Evolutionary conservation across 2,797 vertebrate genomes (phyloP).

Genomic region (Sebastes matsubarae): DNA sequence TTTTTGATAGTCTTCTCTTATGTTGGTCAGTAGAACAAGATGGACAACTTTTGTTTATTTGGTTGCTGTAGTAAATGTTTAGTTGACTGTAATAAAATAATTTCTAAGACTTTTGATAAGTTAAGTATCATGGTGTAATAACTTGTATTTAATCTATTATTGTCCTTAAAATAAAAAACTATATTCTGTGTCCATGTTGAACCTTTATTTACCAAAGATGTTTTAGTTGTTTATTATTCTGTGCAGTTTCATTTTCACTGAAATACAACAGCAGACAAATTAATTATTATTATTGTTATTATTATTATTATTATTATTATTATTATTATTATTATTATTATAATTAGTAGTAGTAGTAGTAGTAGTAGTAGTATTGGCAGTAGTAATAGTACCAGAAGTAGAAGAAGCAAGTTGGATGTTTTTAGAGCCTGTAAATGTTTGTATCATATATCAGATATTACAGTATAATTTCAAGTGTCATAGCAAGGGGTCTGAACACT

Average conservation of each 20-base stretch:
- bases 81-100: conserved; percentile 62
- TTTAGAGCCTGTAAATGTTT: not conserved
- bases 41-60: conserved; percentile 43
- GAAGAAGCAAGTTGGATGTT: not conserved
- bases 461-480: not conserved
- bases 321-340: not conserved
- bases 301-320: not conserved
- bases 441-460: not conserved
- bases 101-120: conserved; percentile 56
- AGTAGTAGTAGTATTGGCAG: not conserved
- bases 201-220: conserved; percentile 1
- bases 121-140: conserved; percentile 69
- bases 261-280: not conserved
- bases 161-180: conserved; percentile 67
- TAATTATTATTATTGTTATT: not conserved
- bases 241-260: not conserved
- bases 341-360: not conserved
- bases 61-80: conserved; percentile 63
- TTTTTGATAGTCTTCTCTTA: conserved; percentile 57
- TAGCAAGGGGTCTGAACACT: not conserved
- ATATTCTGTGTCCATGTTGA: conserved; percentile 39
- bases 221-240: not conserved
- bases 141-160: conserved; percentile 75
- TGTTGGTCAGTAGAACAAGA: conserved; percentile 59
- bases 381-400: not conserved